phyloP scores from a whole-genome alignment of 2,888 invertebrate genomes.

The Fissipunctia ypsillon region DNA sequence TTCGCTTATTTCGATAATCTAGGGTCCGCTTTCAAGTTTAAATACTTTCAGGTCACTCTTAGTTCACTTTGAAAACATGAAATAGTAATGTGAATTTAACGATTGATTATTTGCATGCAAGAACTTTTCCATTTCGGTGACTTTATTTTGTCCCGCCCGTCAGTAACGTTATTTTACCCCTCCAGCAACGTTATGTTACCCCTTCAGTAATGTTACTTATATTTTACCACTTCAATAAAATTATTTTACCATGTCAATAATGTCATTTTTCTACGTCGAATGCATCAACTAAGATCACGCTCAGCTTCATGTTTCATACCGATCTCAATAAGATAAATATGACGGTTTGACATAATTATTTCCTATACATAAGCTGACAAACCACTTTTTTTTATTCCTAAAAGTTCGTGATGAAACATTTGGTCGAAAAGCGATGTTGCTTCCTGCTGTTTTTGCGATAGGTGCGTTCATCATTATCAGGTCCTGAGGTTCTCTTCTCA shows the following conservation, averaged over 20 bases:
- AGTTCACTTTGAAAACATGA: neutral
- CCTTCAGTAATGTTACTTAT: neutral
- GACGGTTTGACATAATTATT: neutral
- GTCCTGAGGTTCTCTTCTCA: neutral
- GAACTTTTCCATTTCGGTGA: neutral
- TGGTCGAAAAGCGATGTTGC: neutral
- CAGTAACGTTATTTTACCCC: neutral
- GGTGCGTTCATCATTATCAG: neutral
- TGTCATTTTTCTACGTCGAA: neutral
- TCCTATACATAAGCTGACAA: neutral
- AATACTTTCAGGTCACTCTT: neutral
- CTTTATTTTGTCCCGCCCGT: neutral
- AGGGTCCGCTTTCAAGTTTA: neutral
- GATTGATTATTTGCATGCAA: neutral
- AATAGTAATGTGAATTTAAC: neutral
- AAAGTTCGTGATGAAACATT: neutral
- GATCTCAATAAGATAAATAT: neutral
- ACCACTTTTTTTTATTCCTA: neutral
- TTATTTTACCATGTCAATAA: neutral
- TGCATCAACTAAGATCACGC: neutral
- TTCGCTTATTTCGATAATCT: neutral
- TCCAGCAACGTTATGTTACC: neutral
- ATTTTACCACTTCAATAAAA: neutral
- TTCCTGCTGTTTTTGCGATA: neutral
- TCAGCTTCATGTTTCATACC: neutral